Conservation (phyloP, 2,888 invertebrate species). For the Platycheirus rosarum region DNA sequence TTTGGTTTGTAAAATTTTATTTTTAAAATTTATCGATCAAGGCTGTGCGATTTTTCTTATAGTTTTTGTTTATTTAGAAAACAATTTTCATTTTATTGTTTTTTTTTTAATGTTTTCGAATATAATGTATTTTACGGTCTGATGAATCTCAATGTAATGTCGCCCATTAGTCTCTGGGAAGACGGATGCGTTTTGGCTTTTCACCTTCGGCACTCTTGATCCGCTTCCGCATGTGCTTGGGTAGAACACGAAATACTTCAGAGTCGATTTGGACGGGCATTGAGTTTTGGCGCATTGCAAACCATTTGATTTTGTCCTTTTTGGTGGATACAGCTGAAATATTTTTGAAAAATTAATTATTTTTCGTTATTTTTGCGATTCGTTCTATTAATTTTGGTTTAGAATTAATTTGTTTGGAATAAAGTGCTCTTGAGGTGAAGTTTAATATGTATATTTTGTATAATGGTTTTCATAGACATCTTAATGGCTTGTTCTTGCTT, state of each 20-base stretch:
- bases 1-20: slow-evolving; percentile 5
- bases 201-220: slow-evolving; percentile 79
- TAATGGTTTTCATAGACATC: too few relatives aligned
- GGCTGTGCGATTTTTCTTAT: slow-evolving; percentile 1
- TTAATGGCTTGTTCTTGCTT: too few relatives aligned
- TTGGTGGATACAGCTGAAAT: slow-evolving; percentile 55
- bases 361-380: not conserved
- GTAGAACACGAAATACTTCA: slow-evolving; percentile 80
- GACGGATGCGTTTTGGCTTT: slow-evolving; percentile 69
- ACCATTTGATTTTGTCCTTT: slow-evolving; percentile 77
- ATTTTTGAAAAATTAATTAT: slow-evolving; percentile 3
- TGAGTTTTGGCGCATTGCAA: slow-evolving; percentile 79
- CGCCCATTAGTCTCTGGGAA: slow-evolving; percentile 69
- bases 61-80: slow-evolving; percentile 42
- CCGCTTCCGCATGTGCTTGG: slow-evolving; percentile 81
- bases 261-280: slow-evolving; percentile 83
- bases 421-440: not conserved
- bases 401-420: slow-evolving; percentile 8
- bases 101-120: not conserved
- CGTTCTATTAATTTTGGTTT: not conserved
- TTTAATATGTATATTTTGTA: too few relatives aligned
- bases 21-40: slow-evolving; percentile 21
- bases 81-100: slow-evolving; percentile 19
- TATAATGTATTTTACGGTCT: slow-evolving; percentile 38
- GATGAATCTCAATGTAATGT: slow-evolving; percentile 61